These are phyloP conservation scores for Glyptemys insculpta DNA, from an alignment of 2,797 vertebrate species.

Conservation along the genomic window DNA sequence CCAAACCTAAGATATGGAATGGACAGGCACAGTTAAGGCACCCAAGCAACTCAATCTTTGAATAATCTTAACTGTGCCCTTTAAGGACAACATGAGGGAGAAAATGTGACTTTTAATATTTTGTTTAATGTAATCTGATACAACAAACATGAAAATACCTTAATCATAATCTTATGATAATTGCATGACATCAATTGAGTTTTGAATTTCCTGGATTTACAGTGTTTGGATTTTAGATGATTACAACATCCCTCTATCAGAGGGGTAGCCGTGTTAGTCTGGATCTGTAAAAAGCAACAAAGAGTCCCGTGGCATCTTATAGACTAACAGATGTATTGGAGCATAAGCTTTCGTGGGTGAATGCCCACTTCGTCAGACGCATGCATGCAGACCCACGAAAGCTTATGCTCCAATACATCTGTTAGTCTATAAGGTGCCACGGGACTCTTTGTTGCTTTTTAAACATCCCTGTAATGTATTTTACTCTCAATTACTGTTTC, in stretches of 20 bases:
- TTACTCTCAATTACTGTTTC: background rate
- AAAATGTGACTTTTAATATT: background rate
- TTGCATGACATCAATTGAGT: background rate
- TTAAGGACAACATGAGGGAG: background rate
- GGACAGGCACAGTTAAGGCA: background rate
- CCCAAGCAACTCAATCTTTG: background rate
- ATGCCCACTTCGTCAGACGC: too few relatives aligned
- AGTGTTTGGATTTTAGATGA: background rate
- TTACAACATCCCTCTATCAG: background rate
- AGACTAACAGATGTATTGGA: too few relatives aligned
- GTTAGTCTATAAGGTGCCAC: too few relatives aligned
- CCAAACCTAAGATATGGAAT: background rate
- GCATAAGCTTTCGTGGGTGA: too few relatives aligned
- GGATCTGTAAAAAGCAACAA: too few relatives aligned
- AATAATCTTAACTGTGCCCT: background rate
- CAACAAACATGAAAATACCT: background rate
- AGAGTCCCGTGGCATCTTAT: too few relatives aligned
- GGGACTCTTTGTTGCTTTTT: too few relatives aligned
- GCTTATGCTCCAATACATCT: too few relatives aligned
- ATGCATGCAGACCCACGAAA: too few relatives aligned
- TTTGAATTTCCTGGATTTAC: background rate
- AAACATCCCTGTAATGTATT: background rate
- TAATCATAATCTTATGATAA: too few relatives aligned
- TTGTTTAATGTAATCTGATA: background rate
- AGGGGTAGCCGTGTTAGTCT: too few relatives aligned